Evolutionary conservation across 2,113 vertebrate genomes (phyloP), one percentile per base, ranked within the genome.

Genomic region (Lampris incognitus): DNA sequence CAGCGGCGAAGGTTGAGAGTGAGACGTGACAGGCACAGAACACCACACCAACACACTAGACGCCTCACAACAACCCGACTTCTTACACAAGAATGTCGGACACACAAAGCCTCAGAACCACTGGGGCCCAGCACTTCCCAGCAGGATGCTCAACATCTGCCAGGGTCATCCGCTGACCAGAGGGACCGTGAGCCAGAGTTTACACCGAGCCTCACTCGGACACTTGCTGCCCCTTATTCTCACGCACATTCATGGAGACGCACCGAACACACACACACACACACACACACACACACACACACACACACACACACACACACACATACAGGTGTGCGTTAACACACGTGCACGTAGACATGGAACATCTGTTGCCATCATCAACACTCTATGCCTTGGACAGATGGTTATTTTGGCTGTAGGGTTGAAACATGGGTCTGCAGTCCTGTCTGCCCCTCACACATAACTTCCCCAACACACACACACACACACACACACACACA

Each of bases 341-440:
- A 68, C 5, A 3, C 41, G 64, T 63, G 67, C 76, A 50, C 58
- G 38, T 48, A 46, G 41, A 10, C 41, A 36, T 36, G 48, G 46
- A 82, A 72, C 87, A 88, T 84, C 83, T 89, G 89, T 72, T 74
- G 67, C 57, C 44, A 65, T 13, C 54, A 64, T 38, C 1, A 64
- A 40, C 46, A 6, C 54, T 58, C 62, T 59, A 66, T 74, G 13
- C 41, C 42, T 42, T 40, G 8, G 72, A 50, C 75, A 69, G 60
- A 48, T 82, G 72, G 81, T 74, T 83, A 72, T 64, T 79, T 41
- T 40, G 61, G 48, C 49, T 11, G 2, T 11, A 57, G 69, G 61
- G 81, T 79, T 78, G 74, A 74, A 73, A 44, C 39, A 4, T 41
- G 72, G 78, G 80, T 76, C 71, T 79, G 60, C 37, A 78, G 13